A percentile compares a stretch with the other conserved stretches of the same genome.
phyloP scores from a whole-genome alignment of 2,797 vertebrate genomes.

The Melanotaenia nigrans region DNA sequence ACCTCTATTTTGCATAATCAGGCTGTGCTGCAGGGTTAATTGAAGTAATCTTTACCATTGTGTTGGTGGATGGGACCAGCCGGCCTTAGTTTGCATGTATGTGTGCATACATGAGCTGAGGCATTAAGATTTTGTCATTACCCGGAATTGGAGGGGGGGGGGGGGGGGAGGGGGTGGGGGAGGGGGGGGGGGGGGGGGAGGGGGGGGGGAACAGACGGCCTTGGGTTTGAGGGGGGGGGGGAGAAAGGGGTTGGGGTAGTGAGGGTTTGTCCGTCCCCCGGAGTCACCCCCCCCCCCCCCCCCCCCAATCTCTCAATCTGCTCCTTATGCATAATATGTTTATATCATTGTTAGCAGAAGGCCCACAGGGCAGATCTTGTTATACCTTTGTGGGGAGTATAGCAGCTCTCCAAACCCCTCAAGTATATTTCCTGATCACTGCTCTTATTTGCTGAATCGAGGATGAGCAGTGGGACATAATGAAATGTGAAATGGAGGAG shows the following conservation, averaged over 20 bases:
- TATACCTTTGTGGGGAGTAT: conserved; percentile 58
- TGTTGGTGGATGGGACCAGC: conserved; percentile 50
- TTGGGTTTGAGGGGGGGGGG: no score
- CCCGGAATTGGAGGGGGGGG: no score
- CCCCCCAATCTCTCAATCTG: conserved; percentile 62
- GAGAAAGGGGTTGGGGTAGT: no score
- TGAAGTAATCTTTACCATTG: conserved; percentile 77
- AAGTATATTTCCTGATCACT: conserved; percentile 54
- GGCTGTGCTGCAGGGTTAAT: conserved; percentile 76
- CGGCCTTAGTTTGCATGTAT: conserved; percentile 34
- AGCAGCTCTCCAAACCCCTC: conserved; percentile 34
- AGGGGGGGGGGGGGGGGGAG: no score
- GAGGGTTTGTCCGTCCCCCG: no score
- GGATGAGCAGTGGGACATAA: conserved; percentile 57
- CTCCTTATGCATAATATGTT: conserved; percentile 67
- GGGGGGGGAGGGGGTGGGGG: no score
- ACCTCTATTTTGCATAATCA: conserved; percentile 64
- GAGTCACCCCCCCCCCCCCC: no score
- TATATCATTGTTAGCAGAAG: conserved; percentile 66
- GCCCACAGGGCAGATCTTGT: conserved; percentile 54
- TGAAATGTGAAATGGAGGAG: conserved; percentile 61
- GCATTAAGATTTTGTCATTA: conserved; percentile 71
- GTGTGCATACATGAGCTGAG: neutral
- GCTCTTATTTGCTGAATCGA: conserved; percentile 52
- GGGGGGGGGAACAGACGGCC: no score